Conservation (phyloP, 92 coral and sea anemone species). For the Palythoa heliodiscus region DNA sequence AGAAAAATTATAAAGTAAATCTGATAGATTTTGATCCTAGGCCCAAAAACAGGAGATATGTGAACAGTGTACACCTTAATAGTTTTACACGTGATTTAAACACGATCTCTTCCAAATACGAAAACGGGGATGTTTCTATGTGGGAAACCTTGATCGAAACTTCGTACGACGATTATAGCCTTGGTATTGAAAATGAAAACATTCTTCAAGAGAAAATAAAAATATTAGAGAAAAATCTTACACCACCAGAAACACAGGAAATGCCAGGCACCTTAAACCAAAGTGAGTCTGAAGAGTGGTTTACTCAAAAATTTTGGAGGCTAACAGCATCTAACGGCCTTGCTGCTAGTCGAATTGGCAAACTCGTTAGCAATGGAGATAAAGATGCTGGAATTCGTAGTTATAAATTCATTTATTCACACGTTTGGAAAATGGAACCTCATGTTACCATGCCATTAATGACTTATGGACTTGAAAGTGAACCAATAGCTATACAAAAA, state of each 20-base stretch:
- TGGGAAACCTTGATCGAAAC: constrained; percentile 24
- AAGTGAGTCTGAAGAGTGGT: constrained; percentile 29
- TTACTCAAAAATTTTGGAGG: constrained; percentile 1
- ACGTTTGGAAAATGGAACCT: constrained; percentile 46
- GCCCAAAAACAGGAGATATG: constrained; percentile 30
- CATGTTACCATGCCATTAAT: neutral
- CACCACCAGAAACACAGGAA: constrained; percentile 1
- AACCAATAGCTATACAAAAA: constrained; percentile 49
- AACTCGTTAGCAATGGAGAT: constrained; percentile 23
- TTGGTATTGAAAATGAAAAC: neutral
- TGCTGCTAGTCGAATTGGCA: constrained; percentile 26
- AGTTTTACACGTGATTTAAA: neutral
- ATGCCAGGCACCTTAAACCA: constrained; percentile 23
- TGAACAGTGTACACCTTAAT: neutral
- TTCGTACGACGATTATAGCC: constrained; percentile 26
- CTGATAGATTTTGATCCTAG: constrained; percentile 53
- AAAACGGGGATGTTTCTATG: constrained; percentile 8
- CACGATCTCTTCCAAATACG: too few relatives aligned
- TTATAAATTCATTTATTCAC: neutral
- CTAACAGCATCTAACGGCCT: constrained; percentile 24
- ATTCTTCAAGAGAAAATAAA: constrained; percentile 24
- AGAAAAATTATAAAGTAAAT: neutral
- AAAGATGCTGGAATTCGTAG: constrained; percentile 39
- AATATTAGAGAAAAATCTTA: neutral
- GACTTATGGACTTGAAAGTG: constrained; percentile 64